Base-by-base conservation (phyloP, 2,888 invertebrate genomes). In the Flexamia atlantica region DNA sequence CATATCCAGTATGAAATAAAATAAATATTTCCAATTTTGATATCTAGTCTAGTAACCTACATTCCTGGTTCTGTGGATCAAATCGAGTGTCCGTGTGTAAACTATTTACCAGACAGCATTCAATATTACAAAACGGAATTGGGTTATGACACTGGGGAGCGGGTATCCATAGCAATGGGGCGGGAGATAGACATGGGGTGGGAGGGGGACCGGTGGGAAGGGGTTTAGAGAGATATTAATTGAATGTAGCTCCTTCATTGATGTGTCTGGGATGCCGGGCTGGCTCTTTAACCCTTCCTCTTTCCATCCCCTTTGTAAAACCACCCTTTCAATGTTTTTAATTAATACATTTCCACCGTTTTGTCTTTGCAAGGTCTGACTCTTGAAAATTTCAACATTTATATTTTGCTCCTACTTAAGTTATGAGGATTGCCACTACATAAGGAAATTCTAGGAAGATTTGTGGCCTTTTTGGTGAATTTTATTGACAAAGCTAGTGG, bases 241-340 rank as follows among this genome's bases (percentile, higher is more conserved):
- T 57, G 57, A 57, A 23, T 57, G 20, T 57, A 57, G 57, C 57
- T 57, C 23, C 20, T n/a, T 46, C 57, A 57, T 57, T 57, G 57
- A 57, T 57, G 57, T 23, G 57, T 57, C 20, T 57, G 23, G 36
- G 9, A 7, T 7, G 23, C 36, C 36, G 4, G 36, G 36, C 36
- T 36, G 36, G 36, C 57, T 57, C 57, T 23, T 57, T 57, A 57
- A 57, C 23, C 57, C 57, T 20, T 7, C 20, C 20, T 57, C 57
- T 10, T n/a, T 23, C 36, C 36, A 3, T 3, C 12, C 57, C 2
- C 23, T 20, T 20, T 7, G 20, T 23, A 57, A 7, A 57, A 23
- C 57, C 20, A 23, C 12, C 4, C 57, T 9, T 57, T 57, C 20
- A 57, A 57, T 23, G 12, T 57, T 46, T 9, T 46, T 3, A 46